Evolutionary conservation across 2,888 invertebrate species (phyloP), one percentile per base, ranked within the genome.

Genomic region (Sinopyrophorus schimmeli): DNA sequence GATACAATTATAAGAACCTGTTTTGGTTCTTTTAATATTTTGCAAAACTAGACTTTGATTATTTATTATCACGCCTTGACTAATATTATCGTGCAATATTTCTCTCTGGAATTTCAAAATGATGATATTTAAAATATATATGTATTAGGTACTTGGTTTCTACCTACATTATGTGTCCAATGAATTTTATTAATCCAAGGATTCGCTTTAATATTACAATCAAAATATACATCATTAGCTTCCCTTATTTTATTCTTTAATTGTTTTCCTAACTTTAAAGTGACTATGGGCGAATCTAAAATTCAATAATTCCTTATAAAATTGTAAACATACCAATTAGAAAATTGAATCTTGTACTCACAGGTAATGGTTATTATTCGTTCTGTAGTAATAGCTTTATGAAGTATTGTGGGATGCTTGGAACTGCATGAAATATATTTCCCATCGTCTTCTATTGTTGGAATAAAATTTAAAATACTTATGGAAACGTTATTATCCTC

Each of bases 11-110:
- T 92, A 93, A 66, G 86, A 81, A 1, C 92, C 92, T 0, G 87
- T 84, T 32, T 85, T 77, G 20, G 82, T 79, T 44, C 88, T 79
- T 54, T 84, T 84, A 54, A 92, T 89, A 59, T 84, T 85, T 74
- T 92, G 92, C 60, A 93, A 80, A 7, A 92, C 92, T 48, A 93
- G 76, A 68, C 89, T 90, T 73, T 92, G 91, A 74, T 92, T 91
- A 71, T 89, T 89, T 48, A 92, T 84, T 59, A 92, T 88, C 44
- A 90, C 84, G 20, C 92, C 92, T 4, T 83, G 82, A 46, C 84
- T 83, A 2, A 84, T 78, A 68, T 91, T 92, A 74, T 89, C 89
- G 66, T 83, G 83, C 64, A 92, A 79, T 64, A 84, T 83, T 64
- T 83, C 81, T 12, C 84, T 85, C 92, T 91, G 76, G 24, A 69